Base-by-base conservation (phyloP, 2,113 vertebrate species). In the Colius striatus region DNA sequence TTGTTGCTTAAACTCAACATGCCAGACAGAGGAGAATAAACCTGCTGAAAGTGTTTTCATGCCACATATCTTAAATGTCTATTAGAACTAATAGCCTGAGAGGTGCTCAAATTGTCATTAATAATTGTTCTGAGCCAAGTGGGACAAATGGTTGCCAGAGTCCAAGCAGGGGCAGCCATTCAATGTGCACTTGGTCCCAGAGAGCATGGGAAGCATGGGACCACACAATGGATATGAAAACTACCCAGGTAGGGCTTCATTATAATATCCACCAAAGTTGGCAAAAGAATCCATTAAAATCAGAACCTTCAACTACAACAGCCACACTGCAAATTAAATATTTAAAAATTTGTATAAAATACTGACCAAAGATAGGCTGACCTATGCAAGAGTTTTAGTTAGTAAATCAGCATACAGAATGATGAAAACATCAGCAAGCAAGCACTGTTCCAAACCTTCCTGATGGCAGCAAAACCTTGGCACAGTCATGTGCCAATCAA, bases 401-500 rank as follows among this genome's bases (percentile, higher is more conserved):
- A 72, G 32, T 89, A 75, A 78, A 63, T 84, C 43, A 68, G 32
- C 29, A 71, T 19, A 32, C 11, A 29, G 68, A 89, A 78, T 4
- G 14, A 67, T 14, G 32, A 57, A 63, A 91, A 75, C 15, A 89
- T 14, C 47, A 54, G 38, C 5, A 53, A 54, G 38, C 5, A 53
- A 87, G 27, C 1, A 2, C 38, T 62, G 14, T 53, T 65, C 47
- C 26, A 79, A 61, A n/a, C 26, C 17, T 63, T 78, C 25, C 27
- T 61, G 48, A 61, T 2, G 23, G 34, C 48, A 68, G 29, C 19
- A 83, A 70, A 58, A 54, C 23, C 21, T 43, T 61, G 34, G 48
- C 16, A 85, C 18, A 38, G 30, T 54, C 13, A 41, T 0, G 0
- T 11, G 23, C 30, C 0, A 1, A 61, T 2, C 1, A 4, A 82